These are phyloP conservation scores for Philaenus spumarius DNA, from an alignment of 1,140 invertebrate genomes.

Conservation along the genomic window DNA sequence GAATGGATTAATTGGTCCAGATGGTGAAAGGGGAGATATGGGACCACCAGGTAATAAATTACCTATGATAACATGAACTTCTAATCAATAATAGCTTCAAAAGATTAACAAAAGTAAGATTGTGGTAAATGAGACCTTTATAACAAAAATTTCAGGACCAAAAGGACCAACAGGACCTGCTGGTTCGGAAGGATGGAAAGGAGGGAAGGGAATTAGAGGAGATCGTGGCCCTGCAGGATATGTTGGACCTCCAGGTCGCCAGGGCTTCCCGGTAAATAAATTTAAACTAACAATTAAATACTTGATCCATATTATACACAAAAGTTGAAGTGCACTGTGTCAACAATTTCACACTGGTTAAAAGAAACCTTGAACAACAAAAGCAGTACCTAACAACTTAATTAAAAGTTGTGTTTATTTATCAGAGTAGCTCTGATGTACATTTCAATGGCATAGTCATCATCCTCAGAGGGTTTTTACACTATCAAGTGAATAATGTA, in stretches of 20 bases:
- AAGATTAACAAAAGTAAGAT: too few species aligned
- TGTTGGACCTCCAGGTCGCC: conserved; percentile 12
- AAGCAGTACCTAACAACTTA: too few species aligned
- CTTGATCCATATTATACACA: too few species aligned
- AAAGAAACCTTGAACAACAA: too few species aligned
- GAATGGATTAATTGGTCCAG: conserved; percentile 62
- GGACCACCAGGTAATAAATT: conserved; percentile 40
- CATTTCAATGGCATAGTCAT: too few species aligned
- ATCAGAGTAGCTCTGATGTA: too few species aligned
- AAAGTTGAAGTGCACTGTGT: too few species aligned
- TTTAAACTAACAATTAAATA: background rate
- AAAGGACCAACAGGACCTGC: background rate
- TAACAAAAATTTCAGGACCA: background rate
- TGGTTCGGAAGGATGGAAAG: conserved; percentile 18
- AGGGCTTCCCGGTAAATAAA: conserved; percentile 4
- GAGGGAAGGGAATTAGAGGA: conserved; percentile 13
- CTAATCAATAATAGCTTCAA: background rate
- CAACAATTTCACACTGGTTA: too few species aligned
- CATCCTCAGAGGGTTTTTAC: too few species aligned
- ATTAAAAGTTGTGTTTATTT: too few species aligned
- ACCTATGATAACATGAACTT: background rate
- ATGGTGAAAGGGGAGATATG: conserved; percentile 50
- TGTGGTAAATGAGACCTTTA: too few species aligned
- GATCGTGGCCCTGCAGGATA: conserved; percentile 4
- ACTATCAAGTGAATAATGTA: too few species aligned